These are phyloP conservation scores for Centropyge bicolor DNA, from an alignment of 2,797 vertebrate genomes.

Conservation along the genomic window DNA sequence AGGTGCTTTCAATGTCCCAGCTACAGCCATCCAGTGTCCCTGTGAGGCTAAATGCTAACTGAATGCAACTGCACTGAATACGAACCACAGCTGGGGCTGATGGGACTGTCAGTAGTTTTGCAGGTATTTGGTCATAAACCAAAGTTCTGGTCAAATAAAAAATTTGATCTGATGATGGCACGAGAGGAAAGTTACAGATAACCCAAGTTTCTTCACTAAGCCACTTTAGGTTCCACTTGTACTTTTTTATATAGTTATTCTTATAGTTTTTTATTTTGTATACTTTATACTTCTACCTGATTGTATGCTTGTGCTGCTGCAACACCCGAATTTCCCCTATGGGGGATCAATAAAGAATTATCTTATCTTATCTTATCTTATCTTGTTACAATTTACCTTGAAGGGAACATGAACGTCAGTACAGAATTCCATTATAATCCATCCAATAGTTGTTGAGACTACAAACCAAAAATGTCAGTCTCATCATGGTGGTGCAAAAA, in stretches of 20 bases:
- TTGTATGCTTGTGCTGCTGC: too few relatives aligned
- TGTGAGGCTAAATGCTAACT: background rate
- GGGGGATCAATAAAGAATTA: too few relatives aligned
- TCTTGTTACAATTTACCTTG: background rate
- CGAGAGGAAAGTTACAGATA: background rate
- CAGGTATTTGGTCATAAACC: background rate
- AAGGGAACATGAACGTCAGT: background rate
- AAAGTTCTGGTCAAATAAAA: background rate
- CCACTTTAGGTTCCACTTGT: too few relatives aligned
- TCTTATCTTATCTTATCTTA: too few relatives aligned
- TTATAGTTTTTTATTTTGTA: too few relatives aligned
- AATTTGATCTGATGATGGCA: too few relatives aligned
- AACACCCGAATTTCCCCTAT: too few relatives aligned
- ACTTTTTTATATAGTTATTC: too few relatives aligned
- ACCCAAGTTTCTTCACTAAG: too few relatives aligned
- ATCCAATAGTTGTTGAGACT: background rate
- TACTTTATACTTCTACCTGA: too few relatives aligned
- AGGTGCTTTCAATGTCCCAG: background rate
- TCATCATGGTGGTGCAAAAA: background rate
- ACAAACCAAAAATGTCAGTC: background rate
- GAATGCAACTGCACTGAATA: too few relatives aligned
- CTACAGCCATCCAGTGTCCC: background rate
- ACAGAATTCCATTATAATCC: background rate
- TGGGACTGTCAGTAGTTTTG: background rate
- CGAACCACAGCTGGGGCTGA: too few relatives aligned